Evolutionary conservation across 2,113 vertebrate species (phyloP), one percentile per base, ranked within the genome.

Genomic region (Otis tarda): DNA sequence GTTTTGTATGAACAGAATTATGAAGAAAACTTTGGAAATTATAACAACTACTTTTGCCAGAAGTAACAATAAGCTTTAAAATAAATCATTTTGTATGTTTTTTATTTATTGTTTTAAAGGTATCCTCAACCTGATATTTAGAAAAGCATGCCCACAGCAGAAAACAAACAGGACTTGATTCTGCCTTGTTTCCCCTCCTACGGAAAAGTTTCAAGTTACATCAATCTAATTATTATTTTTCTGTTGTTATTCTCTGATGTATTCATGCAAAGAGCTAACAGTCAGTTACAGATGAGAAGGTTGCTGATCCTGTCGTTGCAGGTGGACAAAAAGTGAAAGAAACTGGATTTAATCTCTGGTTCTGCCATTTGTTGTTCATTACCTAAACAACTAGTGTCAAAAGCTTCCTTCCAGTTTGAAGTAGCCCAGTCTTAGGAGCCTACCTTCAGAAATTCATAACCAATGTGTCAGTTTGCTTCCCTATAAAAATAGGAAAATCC

Each of bases 131-230:
- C 16, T n/a, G 8, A 10, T 49, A 71, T 75, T 87, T 67, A 90
- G 35, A 50, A 71, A 89, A 95, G 52, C 25, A 76, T 47, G 28
- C 10, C 17, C 27, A 68, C 13, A 73, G 49, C 9, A 73, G 33
- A 93, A 87, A 89, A 56, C 50, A 90, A 82, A 71, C 37, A 83
- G 63, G 41, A 96, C 85, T n/a, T n/a, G 43, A 74, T 70, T 73
- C 75, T 80, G 71, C 45, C 24, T 87, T 5, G 2, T 47, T 65
- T 76, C 31, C 43, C 33, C n/a, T 86, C 56, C 74, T 70, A 61
- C 0, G 0, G 61, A 39, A 74, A 81, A 89, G 60, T 70, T 87
- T 91, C 39, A 53, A 52, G 60, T 92, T 85, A 78, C 55, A 81
- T 59, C 63, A 77, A 57, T 67, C 59, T 55, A 70, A 68, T 45